phyloP scores from a whole-genome alignment of 2,797 vertebrate species.

The Syncerus caffer region DNA sequence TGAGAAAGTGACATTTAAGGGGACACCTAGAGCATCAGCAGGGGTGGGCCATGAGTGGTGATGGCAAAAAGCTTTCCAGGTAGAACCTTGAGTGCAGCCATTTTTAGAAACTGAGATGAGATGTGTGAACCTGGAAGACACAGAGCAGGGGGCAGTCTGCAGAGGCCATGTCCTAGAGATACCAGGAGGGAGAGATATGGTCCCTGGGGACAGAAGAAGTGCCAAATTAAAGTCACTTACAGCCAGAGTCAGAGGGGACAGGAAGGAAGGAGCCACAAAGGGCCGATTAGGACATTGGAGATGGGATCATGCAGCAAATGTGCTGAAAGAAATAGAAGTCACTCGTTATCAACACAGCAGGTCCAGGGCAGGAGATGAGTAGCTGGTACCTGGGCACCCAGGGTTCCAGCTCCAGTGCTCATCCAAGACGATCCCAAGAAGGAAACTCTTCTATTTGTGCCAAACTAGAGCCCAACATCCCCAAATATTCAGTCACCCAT shows the following conservation, averaged over 20 bases:
- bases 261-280: neutral
- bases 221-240: neutral
- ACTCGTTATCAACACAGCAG: rapidly evolving
- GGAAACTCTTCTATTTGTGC: neutral
- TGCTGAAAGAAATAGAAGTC: neutral
- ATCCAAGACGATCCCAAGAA: neutral
- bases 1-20: neutral
- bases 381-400: neutral
- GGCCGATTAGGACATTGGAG: neutral
- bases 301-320: too few species aligned
- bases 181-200: neutral
- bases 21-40: neutral
- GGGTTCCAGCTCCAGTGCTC: neutral
- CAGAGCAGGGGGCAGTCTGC: neutral
- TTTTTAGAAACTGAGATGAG: neutral
- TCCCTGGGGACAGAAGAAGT: neutral
- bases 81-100: neutral
- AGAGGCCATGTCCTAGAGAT: rapidly evolving
- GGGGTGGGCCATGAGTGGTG: neutral
- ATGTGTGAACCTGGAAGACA: neutral
- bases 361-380: neutral
- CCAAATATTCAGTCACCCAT: neutral
- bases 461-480: neutral
- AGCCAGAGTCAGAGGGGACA: neutral
- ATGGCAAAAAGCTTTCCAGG: neutral